phyloP scores from a whole-genome alignment of 2,888 invertebrate genomes.

The Pyrrhosoma nymphula region DNA sequence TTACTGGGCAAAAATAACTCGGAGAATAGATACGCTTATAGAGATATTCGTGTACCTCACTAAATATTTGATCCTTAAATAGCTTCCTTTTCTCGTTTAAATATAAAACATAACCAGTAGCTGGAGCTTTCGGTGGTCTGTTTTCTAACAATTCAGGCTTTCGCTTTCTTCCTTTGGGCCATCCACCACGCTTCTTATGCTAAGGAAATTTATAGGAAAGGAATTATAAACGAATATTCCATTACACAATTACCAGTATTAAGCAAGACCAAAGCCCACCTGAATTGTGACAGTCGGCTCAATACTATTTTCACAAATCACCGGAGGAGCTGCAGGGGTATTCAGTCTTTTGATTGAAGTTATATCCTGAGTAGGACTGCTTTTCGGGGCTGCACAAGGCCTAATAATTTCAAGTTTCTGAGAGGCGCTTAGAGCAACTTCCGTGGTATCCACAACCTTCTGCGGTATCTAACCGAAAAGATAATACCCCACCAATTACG shows the following conservation, averaged over 20 bases:
- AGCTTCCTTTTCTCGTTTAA: conserved; percentile 80
- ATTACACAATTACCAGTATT: background rate
- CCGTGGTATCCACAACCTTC: background rate
- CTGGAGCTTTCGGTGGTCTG: conserved; percentile 81
- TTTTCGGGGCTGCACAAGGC: conserved; percentile 7
- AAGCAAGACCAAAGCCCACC: background rate
- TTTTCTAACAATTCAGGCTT: conserved; percentile 79
- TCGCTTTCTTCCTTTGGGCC: conserved; percentile 82
- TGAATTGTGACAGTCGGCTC: conserved; percentile 37
- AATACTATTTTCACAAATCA: background rate
- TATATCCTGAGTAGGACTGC: background rate
- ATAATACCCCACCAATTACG: background rate
- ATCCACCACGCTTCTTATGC: conserved; percentile 80
- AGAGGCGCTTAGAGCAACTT: background rate
- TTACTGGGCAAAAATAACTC: background rate
- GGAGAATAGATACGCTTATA: background rate
- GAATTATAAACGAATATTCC: background rate
- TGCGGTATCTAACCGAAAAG: background rate
- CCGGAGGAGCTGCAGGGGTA: background rate
- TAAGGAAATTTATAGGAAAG: conserved; percentile 68
- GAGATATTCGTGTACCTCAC: conserved; percentile 76
- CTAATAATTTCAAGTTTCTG: conserved; percentile 10
- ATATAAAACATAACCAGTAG: conserved; percentile 81
- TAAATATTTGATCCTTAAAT: conserved; percentile 80
- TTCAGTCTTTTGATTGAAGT: conserved; percentile 58